Conservation (phyloP, 2,888 invertebrate genomes). For the Deilephila elpenor region DNA sequence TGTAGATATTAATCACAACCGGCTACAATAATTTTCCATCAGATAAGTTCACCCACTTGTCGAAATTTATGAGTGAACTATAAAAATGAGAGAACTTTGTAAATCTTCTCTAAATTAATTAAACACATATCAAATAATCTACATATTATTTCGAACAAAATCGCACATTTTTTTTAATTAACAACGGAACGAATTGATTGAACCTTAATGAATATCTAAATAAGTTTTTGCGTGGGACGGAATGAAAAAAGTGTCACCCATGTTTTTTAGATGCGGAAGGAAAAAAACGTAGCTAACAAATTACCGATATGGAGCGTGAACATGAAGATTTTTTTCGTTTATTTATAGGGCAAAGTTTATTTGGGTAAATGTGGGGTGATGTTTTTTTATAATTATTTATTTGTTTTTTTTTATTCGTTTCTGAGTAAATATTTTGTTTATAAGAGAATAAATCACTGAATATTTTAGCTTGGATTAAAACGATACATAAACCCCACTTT, state of each 20-base stretch:
- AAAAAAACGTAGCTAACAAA: constrained; percentile 61
- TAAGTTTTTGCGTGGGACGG: constrained; percentile 65
- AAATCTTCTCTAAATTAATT: no score
- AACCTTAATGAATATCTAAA: constrained; percentile 47
- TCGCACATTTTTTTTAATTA: constrained; percentile 44
- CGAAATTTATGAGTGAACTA: no score
- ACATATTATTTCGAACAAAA: not conserved
- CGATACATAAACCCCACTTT: no score
- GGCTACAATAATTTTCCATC: no score
- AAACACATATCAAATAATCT: not conserved
- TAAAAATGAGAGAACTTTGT: no score
- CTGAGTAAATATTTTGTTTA: no score
- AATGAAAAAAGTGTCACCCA: constrained; percentile 75
- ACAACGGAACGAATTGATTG: constrained; percentile 58
- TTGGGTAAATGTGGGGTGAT: not conserved
- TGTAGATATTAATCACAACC: no score
- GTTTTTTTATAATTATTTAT: not conserved
- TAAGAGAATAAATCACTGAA: no score
- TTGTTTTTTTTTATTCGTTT: not conserved
- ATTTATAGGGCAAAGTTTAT: constrained; percentile 11
- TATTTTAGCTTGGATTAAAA: no score
- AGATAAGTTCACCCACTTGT: no score
- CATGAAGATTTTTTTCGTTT: constrained; percentile 43
- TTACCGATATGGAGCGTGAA: constrained; percentile 56
- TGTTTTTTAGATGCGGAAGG: constrained; percentile 57